Evolutionary conservation across 64 coral and sea anemone genomes (phyloP), one percentile per base, ranked within the genome.

Genomic region (Pocillopora damicornis): DNA sequence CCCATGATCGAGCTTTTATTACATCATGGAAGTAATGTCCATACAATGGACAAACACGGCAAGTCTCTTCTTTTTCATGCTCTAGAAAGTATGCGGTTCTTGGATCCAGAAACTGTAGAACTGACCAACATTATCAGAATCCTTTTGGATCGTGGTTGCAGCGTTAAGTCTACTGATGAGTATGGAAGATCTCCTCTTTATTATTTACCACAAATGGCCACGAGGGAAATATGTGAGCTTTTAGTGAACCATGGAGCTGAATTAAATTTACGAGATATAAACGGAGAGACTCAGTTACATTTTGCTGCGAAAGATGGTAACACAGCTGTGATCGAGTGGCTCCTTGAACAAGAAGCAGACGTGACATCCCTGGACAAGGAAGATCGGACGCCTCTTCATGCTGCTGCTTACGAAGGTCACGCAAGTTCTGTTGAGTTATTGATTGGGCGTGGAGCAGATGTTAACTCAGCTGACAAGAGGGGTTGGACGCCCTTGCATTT

Each of bases 381-480:
- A 86, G 76, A 75, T 11, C 84, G 58, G 51, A 87, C 90, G 2
- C 73, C 86, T 22, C 79, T 92, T 22, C 90, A 92, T 80, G 17
- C 37, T 61, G 64, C 90, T 37, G 76, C 85, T 18, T 60, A 64
- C 16, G 77, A 42, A 11, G 86, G 76, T 36, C 71, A 79, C 30
- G 72, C 60, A 14, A 79, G 73, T 74, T 20, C 90, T 15, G 14
- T 77, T 20, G 73, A 75, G 59, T 75, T 92, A 17, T 67, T 92
- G 17, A 78, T 92, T 88, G 62, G 80, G 61, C 78, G 75, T 75
- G 90, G 90, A 59, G 90, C 90, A 61, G 75, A 92, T 92, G 64
- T 92, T 75, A 77, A 92, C 34, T 68, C 80, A 82, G 45, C 64
- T 60, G 85, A 87, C 71, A 36, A 62, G 5, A 36, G 74, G 15